Conservation (phyloP, 2,888 invertebrate species). For the Phlogophora meticulosa region DNA sequence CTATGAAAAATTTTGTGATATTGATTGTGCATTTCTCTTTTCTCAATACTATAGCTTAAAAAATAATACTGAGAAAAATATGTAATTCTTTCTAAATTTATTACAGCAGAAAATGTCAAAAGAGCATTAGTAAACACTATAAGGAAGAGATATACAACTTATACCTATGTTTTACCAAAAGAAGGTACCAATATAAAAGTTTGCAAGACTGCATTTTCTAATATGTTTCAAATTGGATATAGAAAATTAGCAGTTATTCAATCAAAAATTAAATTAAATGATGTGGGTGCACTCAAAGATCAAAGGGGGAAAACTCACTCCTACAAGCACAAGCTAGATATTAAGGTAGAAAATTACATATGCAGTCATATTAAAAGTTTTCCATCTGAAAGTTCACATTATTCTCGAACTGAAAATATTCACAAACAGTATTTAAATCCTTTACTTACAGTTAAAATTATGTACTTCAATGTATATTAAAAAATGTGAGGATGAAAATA, state of each 20-base stretch:
- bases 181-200: conserved; percentile 17
- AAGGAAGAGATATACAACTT: neutral
- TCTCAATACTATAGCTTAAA: conserved; percentile 15
- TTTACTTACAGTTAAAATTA: conserved; percentile 2
- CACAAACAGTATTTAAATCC: conserved; percentile 26
- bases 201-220: conserved; percentile 15
- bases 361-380: conserved; percentile 23
- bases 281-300: conserved; percentile 1
- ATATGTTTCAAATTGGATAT: conserved; percentile 15
- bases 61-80: conserved; percentile 8
- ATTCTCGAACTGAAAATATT: conserved; percentile 25
- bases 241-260: conserved; percentile 20
- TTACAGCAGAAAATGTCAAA: conserved; percentile 6
- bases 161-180: conserved; percentile 14
- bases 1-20: conserved; percentile 9
- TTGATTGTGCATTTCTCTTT: conserved; percentile 6
- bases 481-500: conserved; percentile 2
- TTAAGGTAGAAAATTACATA: conserved; percentile 12
- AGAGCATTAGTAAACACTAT: neutral
- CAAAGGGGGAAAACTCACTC: neutral
- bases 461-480: too few relatives aligned
- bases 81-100: neutral
- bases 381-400: conserved; percentile 24
- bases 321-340: neutral
- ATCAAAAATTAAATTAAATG: conserved; percentile 21